Conservation (phyloP, 2,888 invertebrate genomes). For the Nesidiocoris tenuis region DNA sequence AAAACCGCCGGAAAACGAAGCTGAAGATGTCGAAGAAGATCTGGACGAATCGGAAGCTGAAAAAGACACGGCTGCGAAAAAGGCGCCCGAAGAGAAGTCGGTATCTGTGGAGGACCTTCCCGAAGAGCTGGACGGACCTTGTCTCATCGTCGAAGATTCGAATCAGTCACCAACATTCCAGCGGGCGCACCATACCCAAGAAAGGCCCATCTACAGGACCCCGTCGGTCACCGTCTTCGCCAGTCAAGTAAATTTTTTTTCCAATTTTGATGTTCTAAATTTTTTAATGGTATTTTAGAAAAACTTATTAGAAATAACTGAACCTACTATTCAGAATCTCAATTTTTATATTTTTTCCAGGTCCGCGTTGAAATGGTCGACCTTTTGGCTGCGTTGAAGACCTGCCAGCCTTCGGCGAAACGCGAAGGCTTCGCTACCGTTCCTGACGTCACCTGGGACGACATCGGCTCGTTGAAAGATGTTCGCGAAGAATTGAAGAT, state of each 20-base stretch:
- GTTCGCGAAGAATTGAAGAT: slow-evolving; percentile 87
- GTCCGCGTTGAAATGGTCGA: slow-evolving; percentile 59
- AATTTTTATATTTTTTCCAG: neutral
- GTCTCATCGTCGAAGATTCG: slow-evolving; percentile 26
- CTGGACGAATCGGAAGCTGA: neutral
- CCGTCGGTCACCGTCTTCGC: neutral
- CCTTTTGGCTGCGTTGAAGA: slow-evolving; percentile 73
- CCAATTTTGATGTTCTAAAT: no score
- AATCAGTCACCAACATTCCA: neutral
- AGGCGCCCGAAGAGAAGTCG: neutral
- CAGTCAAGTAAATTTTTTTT: neutral
- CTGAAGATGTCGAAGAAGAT: neutral
- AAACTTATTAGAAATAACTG: no score
- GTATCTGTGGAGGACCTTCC: neutral
- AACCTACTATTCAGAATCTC: no score
- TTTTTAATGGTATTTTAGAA: no score
- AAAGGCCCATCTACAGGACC: neutral
- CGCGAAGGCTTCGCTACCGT: slow-evolving; percentile 97
- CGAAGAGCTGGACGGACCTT: no score
- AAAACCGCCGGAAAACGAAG: neutral
- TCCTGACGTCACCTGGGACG: slow-evolving; percentile 95
- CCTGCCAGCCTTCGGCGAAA: slow-evolving; percentile 89
- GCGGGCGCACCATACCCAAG: neutral
- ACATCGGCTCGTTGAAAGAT: slow-evolving; percentile 86
- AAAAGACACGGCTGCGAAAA: neutral